phyloP scores from a whole-genome alignment of 1,140 invertebrate species.

The Hypsibius dujardini region DNA sequence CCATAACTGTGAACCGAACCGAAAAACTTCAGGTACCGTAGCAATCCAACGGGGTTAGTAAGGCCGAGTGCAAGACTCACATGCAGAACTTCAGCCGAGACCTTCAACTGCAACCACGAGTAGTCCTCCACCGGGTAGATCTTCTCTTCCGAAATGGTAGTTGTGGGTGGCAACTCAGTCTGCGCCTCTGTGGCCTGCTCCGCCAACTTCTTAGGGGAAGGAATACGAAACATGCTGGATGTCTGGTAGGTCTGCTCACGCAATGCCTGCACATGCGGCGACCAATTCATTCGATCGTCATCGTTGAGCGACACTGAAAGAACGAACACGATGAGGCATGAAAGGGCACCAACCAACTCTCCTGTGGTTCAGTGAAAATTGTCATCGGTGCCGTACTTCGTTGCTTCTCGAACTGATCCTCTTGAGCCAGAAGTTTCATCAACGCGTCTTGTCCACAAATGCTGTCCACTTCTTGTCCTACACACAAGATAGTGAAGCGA shows the following conservation, averaged over 20 bases:
- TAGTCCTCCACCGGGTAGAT: slow-evolving; percentile 3
- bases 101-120: slow-evolving; percentile 14
- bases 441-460: slow-evolving; percentile 9
- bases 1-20: neutral
- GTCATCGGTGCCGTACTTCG: neutral
- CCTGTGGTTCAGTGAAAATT: neutral
- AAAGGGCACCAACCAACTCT: neutral
- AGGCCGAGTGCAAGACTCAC: neutral
- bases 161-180: neutral
- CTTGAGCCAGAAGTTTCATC: neutral
- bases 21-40: neutral
- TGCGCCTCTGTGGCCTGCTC: neutral
- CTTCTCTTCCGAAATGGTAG: neutral
- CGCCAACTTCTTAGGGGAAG: neutral
- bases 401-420: neutral
- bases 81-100: neutral
- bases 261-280: neutral
- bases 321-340: neutral
- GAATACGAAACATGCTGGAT: neutral
- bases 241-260: slow-evolving; percentile 11
- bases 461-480: slow-evolving; percentile 1
- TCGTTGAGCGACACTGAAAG: neutral
- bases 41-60: neutral
- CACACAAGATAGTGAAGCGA: neutral
- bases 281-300: slow-evolving; percentile 10